phyloP scores from a whole-genome alignment of 2,888 invertebrate genomes.

The Ephialtes manifestator region DNA sequence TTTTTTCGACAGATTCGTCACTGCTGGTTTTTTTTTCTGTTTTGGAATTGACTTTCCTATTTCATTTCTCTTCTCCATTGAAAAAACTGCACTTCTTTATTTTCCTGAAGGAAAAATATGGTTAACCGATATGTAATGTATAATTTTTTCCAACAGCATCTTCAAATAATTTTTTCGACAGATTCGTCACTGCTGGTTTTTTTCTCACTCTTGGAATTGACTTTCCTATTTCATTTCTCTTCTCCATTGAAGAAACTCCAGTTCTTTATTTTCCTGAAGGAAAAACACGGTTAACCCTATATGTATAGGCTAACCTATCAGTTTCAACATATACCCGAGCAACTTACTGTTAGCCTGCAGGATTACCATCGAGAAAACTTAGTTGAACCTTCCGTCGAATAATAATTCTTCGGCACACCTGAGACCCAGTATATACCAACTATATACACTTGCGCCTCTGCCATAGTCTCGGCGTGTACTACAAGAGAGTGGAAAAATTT shows the following conservation, averaged over 20 bases:
- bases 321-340: constrained; percentile 15
- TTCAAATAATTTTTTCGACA: too few relatives aligned
- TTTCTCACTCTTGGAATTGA: too few relatives aligned
- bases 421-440: neutral
- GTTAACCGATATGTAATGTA: neutral
- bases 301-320: neutral
- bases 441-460: neutral
- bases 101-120: neutral
- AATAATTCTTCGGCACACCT: constrained; percentile 51
- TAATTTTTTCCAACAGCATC: too few relatives aligned
- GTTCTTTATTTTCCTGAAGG: too few relatives aligned
- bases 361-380: constrained; percentile 38
- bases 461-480: neutral
- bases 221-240: too few relatives aligned
- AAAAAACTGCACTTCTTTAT: neutral
- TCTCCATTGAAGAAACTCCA: too few relatives aligned
- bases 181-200: too few relatives aligned
- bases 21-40: neutral
- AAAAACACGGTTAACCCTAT: too few relatives aligned
- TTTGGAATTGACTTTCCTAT: neutral
- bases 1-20: neutral
- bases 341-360: constrained; percentile 1
- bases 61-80: neutral
- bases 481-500: constrained; percentile 35
- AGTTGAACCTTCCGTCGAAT: constrained; percentile 13